These are phyloP conservation scores for Corynorhinus townsendii DNA, from an alignment of 2,113 vertebrate genomes.

Conservation along the genomic window DNA sequence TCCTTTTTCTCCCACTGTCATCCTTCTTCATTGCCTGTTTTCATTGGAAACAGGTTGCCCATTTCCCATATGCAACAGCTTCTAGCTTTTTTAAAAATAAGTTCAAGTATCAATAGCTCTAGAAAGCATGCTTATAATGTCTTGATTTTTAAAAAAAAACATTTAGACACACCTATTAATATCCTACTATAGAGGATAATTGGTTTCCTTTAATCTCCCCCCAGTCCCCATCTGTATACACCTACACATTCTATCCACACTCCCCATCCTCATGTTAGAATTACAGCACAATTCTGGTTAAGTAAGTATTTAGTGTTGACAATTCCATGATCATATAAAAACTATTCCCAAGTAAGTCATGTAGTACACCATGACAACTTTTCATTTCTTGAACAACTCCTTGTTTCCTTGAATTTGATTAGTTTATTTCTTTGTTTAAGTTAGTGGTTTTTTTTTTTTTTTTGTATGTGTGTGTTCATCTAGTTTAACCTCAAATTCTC, in stretches of 20 bases:
- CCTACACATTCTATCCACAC: neutral
- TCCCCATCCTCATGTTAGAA: neutral
- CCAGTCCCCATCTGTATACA: rapidly evolving
- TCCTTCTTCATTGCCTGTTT: neutral
- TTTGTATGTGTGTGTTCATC: neutral
- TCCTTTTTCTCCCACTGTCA: neutral
- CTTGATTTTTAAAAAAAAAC: neutral
- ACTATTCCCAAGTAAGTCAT: neutral
- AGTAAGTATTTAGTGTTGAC: neutral
- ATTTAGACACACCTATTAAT: neutral
- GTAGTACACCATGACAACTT: neutral
- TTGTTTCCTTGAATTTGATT: neutral
- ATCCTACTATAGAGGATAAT: neutral
- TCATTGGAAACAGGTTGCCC: neutral
- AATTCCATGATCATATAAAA: neutral
- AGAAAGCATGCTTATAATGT: neutral
- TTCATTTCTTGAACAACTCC: neutral
- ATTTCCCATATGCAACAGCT: neutral
- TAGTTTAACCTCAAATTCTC: neutral
- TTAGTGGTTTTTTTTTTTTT: neutral
- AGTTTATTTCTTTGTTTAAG: neutral
- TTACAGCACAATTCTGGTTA: neutral
- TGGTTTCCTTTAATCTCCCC: neutral
- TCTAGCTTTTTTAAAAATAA: neutral
- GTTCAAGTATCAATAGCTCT: neutral